Evolutionary conservation across 2,113 vertebrate species (phyloP).

Genomic region (Pseudolaguvia tuberculata): DNA sequence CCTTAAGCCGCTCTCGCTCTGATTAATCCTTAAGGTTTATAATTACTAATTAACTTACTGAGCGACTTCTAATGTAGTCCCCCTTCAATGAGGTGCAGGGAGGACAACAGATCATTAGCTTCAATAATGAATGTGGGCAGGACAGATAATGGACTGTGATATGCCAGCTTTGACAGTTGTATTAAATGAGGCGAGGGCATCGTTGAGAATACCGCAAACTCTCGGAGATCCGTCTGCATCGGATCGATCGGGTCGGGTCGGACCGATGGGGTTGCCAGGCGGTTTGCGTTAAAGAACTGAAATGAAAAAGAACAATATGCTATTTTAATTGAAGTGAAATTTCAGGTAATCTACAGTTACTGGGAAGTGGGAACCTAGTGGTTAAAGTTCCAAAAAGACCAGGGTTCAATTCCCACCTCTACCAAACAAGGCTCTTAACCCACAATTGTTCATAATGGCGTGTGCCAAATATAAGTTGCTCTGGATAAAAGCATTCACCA

Average conservation of each 20-base stretch:
- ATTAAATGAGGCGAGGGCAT: constrained; percentile 65
- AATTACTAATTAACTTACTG: constrained; percentile 98
- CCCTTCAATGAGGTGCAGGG: constrained; percentile 76
- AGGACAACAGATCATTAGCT: constrained; percentile 86
- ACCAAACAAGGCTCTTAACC: too few species aligned
- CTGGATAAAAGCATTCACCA: too few species aligned
- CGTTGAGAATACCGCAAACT: constrained; percentile 35
- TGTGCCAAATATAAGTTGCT: too few species aligned
- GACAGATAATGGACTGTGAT: constrained; percentile 74
- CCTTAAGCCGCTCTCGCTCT: constrained; percentile 84
- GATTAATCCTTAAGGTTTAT: constrained; percentile 98
- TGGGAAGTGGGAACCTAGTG: too few species aligned
- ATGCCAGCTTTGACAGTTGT: constrained; percentile 71
- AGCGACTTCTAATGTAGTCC: constrained; percentile 87
- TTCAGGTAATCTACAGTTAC: too few species aligned
- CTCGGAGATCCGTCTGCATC: constrained; percentile 23
- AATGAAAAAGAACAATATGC: background rate
- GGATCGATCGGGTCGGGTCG: background rate
- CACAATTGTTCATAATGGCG: too few species aligned
- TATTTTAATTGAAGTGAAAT: background rate
- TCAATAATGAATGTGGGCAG: constrained; percentile 75
- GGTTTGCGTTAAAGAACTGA: background rate
- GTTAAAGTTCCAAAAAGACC: too few species aligned
- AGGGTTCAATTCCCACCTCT: too few species aligned
- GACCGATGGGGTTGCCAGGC: background rate